Evolutionary conservation across 2,888 invertebrate species (phyloP), one percentile per base, ranked within the genome.

Genomic region (Geotrupes spiniger): DNA sequence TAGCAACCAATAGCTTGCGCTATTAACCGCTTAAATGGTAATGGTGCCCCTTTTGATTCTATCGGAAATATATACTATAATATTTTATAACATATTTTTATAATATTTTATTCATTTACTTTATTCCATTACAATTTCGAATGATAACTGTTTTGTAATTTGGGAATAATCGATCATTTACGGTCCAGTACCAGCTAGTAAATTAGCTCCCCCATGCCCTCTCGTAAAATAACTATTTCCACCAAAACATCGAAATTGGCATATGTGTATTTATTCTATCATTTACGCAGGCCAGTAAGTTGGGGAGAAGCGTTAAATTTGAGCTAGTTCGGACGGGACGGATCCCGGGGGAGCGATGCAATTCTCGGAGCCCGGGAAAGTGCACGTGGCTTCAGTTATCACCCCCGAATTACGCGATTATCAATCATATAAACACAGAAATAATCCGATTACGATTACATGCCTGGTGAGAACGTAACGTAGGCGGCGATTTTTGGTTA

Each of bases 341-440:
- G 17, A 27, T 53, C 58, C 51, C 54, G 2, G 10, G 54, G 46
- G 54, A 42, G 46, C 45, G 49, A 56, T 54, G 49, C 51, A 49
- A 49, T 42, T 49, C 51, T 53, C 54, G 10, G 14, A 49, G 58
- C 54, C 27, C 12, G 36, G 14, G 17, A 36, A 42, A 31, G 27
- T 31, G 52, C 66, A 68, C 69, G 69, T 69, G 68, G 63, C 58
- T 59, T 64, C 58, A 61, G 55, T 63, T 61, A 60, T 57, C 63
- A 53, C 64, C 63, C 62, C 46, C 54, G 59, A 59, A 64, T 63
- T 61, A 60, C 51, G 53, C 58, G 50, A 64, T 68, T 68, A 70
- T 70, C 70, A 69, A 71, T 71, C 70, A 69, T 64, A 62, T 60
- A 64, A 66, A 65, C 65, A 68, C 63, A 59, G 49, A 42, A 54